Evolutionary conservation across 2,888 invertebrate species (phyloP).

Genomic region (Frankliniella fusca): DNA sequence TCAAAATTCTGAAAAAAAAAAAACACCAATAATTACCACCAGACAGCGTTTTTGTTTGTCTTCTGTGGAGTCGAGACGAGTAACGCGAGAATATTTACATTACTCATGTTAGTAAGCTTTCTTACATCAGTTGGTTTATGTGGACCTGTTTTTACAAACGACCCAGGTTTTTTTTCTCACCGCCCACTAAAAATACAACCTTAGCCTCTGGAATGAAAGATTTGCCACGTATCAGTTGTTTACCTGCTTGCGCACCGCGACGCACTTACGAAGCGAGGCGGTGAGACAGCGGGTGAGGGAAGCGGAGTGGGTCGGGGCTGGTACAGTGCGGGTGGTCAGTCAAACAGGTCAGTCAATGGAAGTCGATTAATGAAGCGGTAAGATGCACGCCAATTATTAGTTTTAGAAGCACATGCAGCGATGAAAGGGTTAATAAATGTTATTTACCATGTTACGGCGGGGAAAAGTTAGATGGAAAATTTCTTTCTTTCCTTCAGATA

Average conservation of each 20-base stretch:
- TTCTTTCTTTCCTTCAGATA: slow-evolving; percentile 6
- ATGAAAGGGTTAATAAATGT: slow-evolving; percentile 11
- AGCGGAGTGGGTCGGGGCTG: background rate
- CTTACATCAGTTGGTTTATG: no score
- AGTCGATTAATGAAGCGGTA: slow-evolving; percentile 20
- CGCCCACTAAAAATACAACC: no score
- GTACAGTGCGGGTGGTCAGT: background rate
- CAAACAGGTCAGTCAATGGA: background rate
- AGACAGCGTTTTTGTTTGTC: no score
- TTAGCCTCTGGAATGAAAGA: no score
- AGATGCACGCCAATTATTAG: slow-evolving; percentile 20
- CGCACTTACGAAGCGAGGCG: background rate
- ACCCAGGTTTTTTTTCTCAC: no score
- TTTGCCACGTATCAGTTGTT: background rate
- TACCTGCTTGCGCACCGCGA: background rate
- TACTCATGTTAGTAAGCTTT: no score
- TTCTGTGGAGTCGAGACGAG: no score
- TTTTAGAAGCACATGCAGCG: slow-evolving; percentile 16
- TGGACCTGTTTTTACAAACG: no score
- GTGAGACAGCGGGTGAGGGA: background rate
- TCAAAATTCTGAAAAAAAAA: no score
- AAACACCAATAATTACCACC: no score
- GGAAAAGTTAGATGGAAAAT: slow-evolving; percentile 17
- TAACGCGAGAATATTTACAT: no score
- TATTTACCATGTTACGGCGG: slow-evolving; percentile 26